Conservation (phyloP, 2,797 vertebrate genomes). For the Thaleichthys pacificus region DNA sequence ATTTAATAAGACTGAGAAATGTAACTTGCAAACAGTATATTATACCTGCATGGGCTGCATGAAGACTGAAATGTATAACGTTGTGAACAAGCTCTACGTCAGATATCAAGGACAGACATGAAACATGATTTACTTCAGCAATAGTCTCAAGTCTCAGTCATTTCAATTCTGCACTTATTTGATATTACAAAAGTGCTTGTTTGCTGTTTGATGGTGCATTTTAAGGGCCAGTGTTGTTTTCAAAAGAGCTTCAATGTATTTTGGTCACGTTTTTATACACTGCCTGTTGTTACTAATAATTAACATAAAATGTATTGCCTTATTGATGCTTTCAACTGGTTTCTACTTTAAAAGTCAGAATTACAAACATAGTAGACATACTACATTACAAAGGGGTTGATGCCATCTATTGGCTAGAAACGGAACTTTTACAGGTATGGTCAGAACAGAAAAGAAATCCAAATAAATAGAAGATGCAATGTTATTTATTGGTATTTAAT, state of each 20-base stretch:
- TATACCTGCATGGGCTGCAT: constrained; percentile 62
- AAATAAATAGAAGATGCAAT: too few species aligned
- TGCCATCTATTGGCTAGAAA: neutral
- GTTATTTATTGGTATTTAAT: too few species aligned
- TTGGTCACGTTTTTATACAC: constrained; percentile 5
- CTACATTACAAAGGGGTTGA: neutral
- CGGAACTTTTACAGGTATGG: too few species aligned
- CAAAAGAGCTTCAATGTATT: constrained; percentile 15
- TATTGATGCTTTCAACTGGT: constrained; percentile 23
- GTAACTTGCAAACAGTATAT: constrained; percentile 21
- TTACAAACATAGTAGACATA: too few species aligned
- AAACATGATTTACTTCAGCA: too few species aligned
- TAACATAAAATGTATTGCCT: constrained; percentile 17
- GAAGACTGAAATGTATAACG: constrained; percentile 33
- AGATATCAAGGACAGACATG: neutral
- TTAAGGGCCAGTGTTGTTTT: neutral
- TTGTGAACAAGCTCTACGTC: neutral
- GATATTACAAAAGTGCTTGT: neutral
- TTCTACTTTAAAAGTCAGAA: neutral
- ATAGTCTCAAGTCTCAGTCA: neutral
- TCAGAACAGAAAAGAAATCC: too few species aligned
- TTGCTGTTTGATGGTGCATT: neutral
- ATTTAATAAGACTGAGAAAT: constrained; percentile 17
- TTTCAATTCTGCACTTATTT: neutral
- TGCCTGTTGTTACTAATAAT: neutral